Base-by-base conservation (phyloP, 1,140 invertebrate species). In the Lepidotrigona ventralis region DNA sequence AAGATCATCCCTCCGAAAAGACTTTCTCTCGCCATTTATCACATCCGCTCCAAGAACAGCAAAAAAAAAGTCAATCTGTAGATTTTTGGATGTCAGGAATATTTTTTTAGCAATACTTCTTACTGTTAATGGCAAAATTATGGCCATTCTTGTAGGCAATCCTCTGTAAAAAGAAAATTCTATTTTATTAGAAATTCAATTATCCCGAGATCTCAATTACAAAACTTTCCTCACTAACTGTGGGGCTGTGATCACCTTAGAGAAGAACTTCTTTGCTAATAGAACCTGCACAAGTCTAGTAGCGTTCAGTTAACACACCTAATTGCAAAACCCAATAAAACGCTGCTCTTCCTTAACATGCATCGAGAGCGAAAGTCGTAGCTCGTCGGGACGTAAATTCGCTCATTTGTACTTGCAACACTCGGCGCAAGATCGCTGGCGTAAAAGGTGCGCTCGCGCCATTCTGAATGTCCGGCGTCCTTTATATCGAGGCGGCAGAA, bases 1-100 rank as follows among this genome's bases (percentile, higher is more conserved):
- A 87, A 81, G 79, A 81, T 87, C 82, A 78, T 75, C 86, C 79
- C 60, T 26, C 74, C 85, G 64, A 85, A 87, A 88, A 85, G 86
- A 79, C 70, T 75, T 76, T 64, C 75, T 33, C 72, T 66, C 79
- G 75, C 83, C 73, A 88, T 88, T 85, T 76, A 85, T 88, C 83
- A 85, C 79, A 83, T 82, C 69, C 66, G 76, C 26, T 39, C 12
- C n/a, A 19, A 9, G 15, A 39, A 63, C 83, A 58, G 66, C 56
- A 69, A 88, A 70, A 72, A 85, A 85, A 72, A 85, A 85, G 83
- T 88, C 85, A 75, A 87, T 84, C 71, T 46, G 77, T 66, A 60
- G 73, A 60, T 83, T 33, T 39, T 29, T 21, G 15, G 19, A 54
- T 8, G 1, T 69, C 21, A 58, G 9, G 23, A 23, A 58, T 58